Evolutionary conservation across 2,797 vertebrate species (phyloP), one percentile per base, ranked within the genome.

Genomic region (Pangasius djambal): DNA sequence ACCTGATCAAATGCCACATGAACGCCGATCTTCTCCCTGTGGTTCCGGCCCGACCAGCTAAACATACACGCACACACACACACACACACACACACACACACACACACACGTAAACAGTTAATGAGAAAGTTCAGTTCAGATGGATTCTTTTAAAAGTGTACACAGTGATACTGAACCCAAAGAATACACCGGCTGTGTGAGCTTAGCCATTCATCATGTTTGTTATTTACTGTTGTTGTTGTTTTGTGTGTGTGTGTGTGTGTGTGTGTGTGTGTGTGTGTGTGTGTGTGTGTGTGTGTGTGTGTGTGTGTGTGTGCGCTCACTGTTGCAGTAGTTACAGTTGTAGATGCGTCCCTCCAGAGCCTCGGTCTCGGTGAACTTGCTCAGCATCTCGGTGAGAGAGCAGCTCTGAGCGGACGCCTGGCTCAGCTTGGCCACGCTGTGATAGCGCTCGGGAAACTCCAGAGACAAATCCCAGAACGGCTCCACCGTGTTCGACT

Each of bases 1-100:
- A 98, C 97, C 97, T 99, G 98, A 96, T 99, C 98, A 93, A 99
- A 99, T 94, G 97, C 97, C 94, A 99, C 98, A 48, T 99, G 98
- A 93, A 99, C 98, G 93, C 98, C 98, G 90, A 99, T 99, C 97
- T 99, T 99, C 97, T 99, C 98, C 93, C 98, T 97, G 95, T 99
- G 98, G 97, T 99, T 99, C 95, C 98, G 97, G 93, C 98, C 98
- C 88, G 98, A 99, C 98, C 98, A 99, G 97, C 98, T 99, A 95
- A 87, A 92, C 6, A 59, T 4, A 22, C 25, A 44, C 44, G 57
- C 15, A 91, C 40, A 63, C 18, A 91, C 31, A 95, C 87, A 92
- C 16, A 63, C 16, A 31, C 15, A 37, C 37, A 61, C 40, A 4
- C 40, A 40, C 40, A 4, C 40, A 4, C 40, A 0, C 40, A 40